Evolutionary conservation across 1,140 invertebrate species (phyloP), one percentile per base, ranked within the genome.

Genomic region (Lepidurus arcticus): DNA sequence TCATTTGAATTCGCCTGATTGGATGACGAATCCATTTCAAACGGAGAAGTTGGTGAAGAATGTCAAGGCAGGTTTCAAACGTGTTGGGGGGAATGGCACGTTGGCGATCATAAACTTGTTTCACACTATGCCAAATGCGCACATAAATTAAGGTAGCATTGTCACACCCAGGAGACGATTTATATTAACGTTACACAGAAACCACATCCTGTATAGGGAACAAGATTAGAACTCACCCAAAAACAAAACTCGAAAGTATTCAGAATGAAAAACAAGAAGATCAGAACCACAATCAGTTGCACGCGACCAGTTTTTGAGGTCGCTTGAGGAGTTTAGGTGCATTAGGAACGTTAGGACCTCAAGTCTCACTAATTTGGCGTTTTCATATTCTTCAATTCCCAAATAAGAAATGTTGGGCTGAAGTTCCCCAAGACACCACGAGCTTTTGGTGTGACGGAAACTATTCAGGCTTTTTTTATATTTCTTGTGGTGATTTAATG

Each of bases 91-190:
- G 53, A 65, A 65, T 65, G 53, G 16, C 53, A 21, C 53, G 53
- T 13, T 65, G 53, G 53, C 53, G 53, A 65, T 65, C 53, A 65
- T 65, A 65, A 65, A 65, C 53, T 65, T 65, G 53, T 65, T 65
- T 65, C 53, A 65, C 53, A 65, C 13, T 65, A 13, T 65, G 53
- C 53, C 53, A 65, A 65, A 65, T 65, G 53, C 53, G 53, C 16
- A 65, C 53, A 65, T 65, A 65, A 65, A 65, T 65, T 65, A 65
- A 16, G 53, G 53, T 34, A 65, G 53, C 53, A 65, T 65, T 65
- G 53, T 65, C 53, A 65, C 53, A 65, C 53, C 8, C 53, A 13
- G 21, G 53, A 65, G 53, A 34, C 34, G 53, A 65, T 65, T 65
- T 65, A 65, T 65, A 65, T 65, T 65, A 65, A 65, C 21, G 53